Base-by-base conservation (phyloP, 2,888 invertebrate species). In the Aporophyla lueneburgensis region DNA sequence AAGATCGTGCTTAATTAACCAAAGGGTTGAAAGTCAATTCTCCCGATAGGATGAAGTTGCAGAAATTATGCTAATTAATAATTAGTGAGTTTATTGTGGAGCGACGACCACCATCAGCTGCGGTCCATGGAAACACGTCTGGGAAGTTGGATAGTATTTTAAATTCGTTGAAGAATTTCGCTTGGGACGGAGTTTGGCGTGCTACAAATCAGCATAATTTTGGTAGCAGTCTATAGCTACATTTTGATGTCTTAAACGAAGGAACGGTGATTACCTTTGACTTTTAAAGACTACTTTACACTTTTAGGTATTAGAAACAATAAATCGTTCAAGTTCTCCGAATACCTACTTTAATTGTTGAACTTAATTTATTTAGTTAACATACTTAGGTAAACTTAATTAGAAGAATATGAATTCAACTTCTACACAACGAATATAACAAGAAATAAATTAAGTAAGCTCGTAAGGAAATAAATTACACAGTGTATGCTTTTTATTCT, bases 41-140 rank as follows among this genome's bases (percentile, higher is more conserved):
- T 66, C 74, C 27, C 71, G 71, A 76, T 84, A 78, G 71, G 67
- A 69, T 66, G 21, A 71, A 68, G 70, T 84, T 76, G 62, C 67
- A 81, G 51, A 74, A 78, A 81, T 86, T 85, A 86, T 86, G 81
- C 54, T 71, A 84, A 81, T 86, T 81, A 76, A 76, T 84, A 68
- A 85, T 84, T 84, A 76, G 61, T n/a, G 66, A 81, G 75, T 78
- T 84, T 65, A 78, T 69, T 86, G 78, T 83, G 65, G 49, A 71
- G 77, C 66, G 40, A 24, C 33, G 56, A 59, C 63, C 53, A 62
- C 63, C 56, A 56, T 58, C 49, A 24, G 21, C 33, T 33, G 63
- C 3, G 24, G 27, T 54, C 56, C 40, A n/a, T 16, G 46, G n/a
- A 16, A 77, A 51, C 10, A n/a, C 1, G 80, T 80, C 67, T 80